A percentile compares a stretch with the other conserved stretches of the same genome.
phyloP scores from a whole-genome alignment of 2,888 invertebrate genomes.

The Boloria euphrosyne region DNA sequence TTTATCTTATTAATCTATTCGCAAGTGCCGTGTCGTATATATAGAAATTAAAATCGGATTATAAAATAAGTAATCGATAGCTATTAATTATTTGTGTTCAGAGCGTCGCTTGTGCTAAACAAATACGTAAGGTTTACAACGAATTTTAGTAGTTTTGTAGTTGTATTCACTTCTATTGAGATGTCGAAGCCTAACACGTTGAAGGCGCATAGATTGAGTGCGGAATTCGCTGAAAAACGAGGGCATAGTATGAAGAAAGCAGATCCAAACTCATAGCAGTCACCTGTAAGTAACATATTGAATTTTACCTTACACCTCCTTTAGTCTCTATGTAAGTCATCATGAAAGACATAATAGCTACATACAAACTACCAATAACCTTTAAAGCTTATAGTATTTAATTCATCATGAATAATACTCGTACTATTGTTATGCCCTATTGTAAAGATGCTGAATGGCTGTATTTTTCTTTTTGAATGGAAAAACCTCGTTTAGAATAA shows the following conservation, averaged over 20 bases:
- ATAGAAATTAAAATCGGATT: constrained; percentile 38
- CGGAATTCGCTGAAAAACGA: constrained; percentile 76
- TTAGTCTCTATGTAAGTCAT: background rate
- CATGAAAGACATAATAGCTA: no score
- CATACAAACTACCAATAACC: no score
- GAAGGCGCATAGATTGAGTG: constrained; percentile 78
- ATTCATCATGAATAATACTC: no score
- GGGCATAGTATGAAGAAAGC: constrained; percentile 68
- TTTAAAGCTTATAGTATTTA: no score
- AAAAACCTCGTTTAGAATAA: no score
- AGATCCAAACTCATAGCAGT: constrained; percentile 77
- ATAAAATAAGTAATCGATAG: constrained; percentile 74
- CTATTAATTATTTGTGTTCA: constrained; percentile 78
- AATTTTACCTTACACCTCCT: constrained; percentile 21
- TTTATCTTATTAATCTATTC: constrained; percentile 27
- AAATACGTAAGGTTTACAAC: constrained; percentile 49
- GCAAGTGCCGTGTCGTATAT: constrained; percentile 24
- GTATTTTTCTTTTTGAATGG: no score
- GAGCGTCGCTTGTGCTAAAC: constrained; percentile 59
- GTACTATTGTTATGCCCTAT: no score
- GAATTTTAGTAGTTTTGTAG: constrained; percentile 49
- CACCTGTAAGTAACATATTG: constrained; percentile 67
- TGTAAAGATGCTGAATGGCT: no score
- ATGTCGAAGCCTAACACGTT: constrained; percentile 77
- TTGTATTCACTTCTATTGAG: constrained; percentile 53